Evolutionary conservation across 2,888 invertebrate genomes (phyloP), one percentile per base, ranked within the genome.

Genomic region (Netelia fuscicornis): DNA sequence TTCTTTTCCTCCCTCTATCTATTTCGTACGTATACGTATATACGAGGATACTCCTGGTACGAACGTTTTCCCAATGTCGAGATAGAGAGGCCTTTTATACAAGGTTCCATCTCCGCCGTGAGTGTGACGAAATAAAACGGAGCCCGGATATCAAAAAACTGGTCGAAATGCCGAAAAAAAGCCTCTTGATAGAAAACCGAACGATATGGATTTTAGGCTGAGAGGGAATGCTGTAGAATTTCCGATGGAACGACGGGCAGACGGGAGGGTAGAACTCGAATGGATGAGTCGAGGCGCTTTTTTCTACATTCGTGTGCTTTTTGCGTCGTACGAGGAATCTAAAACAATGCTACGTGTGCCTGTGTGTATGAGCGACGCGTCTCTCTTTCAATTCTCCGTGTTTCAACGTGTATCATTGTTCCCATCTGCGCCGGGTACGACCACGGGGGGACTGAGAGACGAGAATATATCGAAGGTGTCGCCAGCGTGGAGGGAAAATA

Each of bases 331-430:
- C 56, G 64, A 77, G 64, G 60, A 83, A 85, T 86, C 83, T 83
- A 86, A 88, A 87, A 86, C 74, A 76, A 64, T 75, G 79, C 56
- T 13, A 62, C 74, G 23, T 74, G 42, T 48, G 13, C 13, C 1
- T 13, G 3, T 48, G 13, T 48, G 13, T 71, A 56, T 56, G 37
- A 71, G 30, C 13, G 70, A 30, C 8, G 30, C 13, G 70, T 56
- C 8, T 48, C 70, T 56, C 30, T 71, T 23, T 71, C 70, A 71
- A 71, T 71, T 56, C 56, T 37, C 70, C 54, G 2, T 17, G 42
- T 60, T 20, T 60, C 56, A 20, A 48, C 56, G 17, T 44, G 44
- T 60, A 60, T 72, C 37, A 64, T 9, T 64, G 25, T 65, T 42
- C 23, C 9, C 56, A 20, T 60, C 60, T 60, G 58, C 17, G 20